phyloP scores from a whole-genome alignment of 2,888 invertebrate genomes.

The Acanthopleura granulata region DNA sequence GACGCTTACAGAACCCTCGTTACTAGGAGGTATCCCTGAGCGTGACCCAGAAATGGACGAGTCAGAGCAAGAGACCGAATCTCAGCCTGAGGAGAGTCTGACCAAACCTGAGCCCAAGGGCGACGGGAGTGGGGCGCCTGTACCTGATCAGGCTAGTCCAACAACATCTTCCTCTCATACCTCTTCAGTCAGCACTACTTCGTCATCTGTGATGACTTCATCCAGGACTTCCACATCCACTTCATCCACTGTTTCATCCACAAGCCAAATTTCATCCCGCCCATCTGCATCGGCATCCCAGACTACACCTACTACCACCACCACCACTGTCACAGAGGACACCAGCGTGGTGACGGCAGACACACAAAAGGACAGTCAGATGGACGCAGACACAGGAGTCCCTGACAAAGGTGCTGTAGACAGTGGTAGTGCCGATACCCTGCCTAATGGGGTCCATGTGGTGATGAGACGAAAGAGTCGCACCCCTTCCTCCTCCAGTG shows the following conservation, averaged over 20 bases:
- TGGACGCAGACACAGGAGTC: no score
- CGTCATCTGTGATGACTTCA: no score
- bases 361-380: background rate
- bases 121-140: background rate
- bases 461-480: constrained; percentile 36
- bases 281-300: no score
- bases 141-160: background rate
- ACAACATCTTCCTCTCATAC: no score
- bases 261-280: no score
- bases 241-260: no score
- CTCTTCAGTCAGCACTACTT: no score
- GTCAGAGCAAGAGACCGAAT: background rate
- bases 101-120: background rate
- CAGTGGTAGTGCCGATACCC: no score
- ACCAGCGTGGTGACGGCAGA: background rate
- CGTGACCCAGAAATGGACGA: constrained; percentile 11
- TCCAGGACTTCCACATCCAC: no score
- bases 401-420: no score
- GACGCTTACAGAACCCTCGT: constrained; percentile 77
- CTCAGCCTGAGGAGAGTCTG: background rate
- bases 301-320: constrained; percentile 7
- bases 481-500: background rate
- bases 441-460: constrained; percentile 16
- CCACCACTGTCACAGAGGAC: constrained; percentile 22
- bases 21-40: constrained; percentile 30